Conservation (phyloP, 2,113 vertebrate genomes). For the Nanorana parkeri region DNA sequence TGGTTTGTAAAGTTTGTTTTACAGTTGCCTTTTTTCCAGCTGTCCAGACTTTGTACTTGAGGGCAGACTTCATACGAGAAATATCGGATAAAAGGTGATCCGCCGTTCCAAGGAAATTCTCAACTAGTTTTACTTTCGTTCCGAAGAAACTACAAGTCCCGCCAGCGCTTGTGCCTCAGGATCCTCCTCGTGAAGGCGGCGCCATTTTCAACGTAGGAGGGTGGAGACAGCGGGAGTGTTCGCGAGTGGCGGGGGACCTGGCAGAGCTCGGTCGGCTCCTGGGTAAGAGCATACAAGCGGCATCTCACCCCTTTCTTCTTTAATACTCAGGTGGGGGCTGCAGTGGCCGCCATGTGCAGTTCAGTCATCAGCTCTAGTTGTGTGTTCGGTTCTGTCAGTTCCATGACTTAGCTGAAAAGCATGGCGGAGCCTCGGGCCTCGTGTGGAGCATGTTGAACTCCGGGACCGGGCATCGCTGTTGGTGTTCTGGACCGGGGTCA, state of each 20-base stretch:
- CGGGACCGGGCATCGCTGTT: too few species aligned
- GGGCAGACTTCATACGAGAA: too few species aligned
- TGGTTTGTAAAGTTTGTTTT: too few species aligned
- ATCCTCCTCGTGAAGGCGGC: background rate
- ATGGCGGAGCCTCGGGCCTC: background rate
- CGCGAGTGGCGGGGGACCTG: conserved; percentile 27
- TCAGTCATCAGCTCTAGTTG: background rate
- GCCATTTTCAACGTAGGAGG: background rate
- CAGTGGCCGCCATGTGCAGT: background rate
- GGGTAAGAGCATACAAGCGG: background rate
- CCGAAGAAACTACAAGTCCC: conserved; percentile 20
- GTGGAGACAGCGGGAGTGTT: background rate
- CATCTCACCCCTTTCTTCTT: background rate
- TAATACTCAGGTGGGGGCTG: background rate
- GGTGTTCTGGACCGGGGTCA: too few species aligned
- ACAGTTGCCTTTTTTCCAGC: too few species aligned
- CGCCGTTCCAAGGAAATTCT: too few species aligned
- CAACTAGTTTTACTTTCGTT: background rate
- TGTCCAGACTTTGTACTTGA: too few species aligned
- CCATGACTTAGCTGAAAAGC: background rate
- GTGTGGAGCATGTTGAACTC: background rate
- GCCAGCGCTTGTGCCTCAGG: background rate
- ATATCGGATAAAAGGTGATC: background rate
- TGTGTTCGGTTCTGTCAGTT: background rate
- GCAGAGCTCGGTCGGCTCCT: conserved; percentile 5